Evolutionary conservation across 92 coral and sea anemone species (phyloP).

Genomic region (Desmophyllum pertusum): DNA sequence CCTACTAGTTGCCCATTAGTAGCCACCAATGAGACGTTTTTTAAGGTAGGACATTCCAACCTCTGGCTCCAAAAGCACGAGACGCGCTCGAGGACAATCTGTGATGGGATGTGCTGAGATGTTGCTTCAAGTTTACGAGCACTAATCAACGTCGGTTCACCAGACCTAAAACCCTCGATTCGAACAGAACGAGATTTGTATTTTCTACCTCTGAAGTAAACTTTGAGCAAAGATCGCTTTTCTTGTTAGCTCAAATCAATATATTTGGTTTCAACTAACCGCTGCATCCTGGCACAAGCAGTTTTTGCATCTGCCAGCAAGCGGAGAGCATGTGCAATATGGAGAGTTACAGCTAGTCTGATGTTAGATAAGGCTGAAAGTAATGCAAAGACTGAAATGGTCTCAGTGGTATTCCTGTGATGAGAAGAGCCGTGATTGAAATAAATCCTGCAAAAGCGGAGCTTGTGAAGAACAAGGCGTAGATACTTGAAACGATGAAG

Average conservation of each 20-base stretch:
- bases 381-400: slow-evolving; percentile 24
- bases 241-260: too few relatives aligned
- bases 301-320: slow-evolving; percentile 5
- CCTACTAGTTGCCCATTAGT: slow-evolving; percentile 16
- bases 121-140: not conserved
- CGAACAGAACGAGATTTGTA: not conserved
- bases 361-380: slow-evolving; percentile 14
- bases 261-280: not conserved
- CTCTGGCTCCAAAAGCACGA: slow-evolving; percentile 13
- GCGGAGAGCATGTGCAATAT: not conserved
- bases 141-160: slow-evolving; percentile 1
- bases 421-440: slow-evolving; percentile 3
- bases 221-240: not conserved
- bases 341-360: not conserved
- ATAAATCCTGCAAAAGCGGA: slow-evolving; percentile 15
- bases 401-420: not conserved
- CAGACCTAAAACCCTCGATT: slow-evolving; percentile 11
- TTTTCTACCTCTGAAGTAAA: slow-evolving; percentile 1
- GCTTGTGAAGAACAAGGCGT: slow-evolving; percentile 16
- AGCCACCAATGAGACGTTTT: not conserved
- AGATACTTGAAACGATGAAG: slow-evolving; percentile 13
- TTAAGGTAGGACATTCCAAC: not conserved
- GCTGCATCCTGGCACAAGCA: slow-evolving; percentile 10
- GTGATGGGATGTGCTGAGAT: not conserved
- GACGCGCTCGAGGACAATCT: not conserved